Evolutionary conservation across 2,797 vertebrate species (phyloP), one percentile per base, ranked within the genome.

Genomic region (Cyclopterus lumpus): DNA sequence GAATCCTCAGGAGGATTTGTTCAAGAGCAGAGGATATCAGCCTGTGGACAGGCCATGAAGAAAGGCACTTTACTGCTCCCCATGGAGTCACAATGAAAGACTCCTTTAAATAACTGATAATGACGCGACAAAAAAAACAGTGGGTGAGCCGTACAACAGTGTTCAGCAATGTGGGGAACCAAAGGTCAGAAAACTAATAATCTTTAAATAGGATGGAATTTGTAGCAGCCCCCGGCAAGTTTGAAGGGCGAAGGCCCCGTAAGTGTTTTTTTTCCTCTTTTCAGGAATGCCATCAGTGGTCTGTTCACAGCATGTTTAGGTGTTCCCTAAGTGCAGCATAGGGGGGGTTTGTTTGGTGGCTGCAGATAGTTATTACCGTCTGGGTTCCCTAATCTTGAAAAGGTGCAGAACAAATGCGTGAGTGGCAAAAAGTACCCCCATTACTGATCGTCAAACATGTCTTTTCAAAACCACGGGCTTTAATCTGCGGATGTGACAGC

Each of bases 291-390:
- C 79, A 58, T 80, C 60, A 67, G 75, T 32, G 69, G 67, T 76
- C 49, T 82, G 70, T 86, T 85, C 75, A 28, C 78, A 72, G 71
- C 28, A 60, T 70, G 74, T 75, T 78, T 55, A 55, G 28, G 58
- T 61, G 81, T 67, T 59, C 48, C 32, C 44, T 69, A 78, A 83
- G 64, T 80, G 73, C 81, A 70, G 46, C 81, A 83, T 67, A 66
- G 49, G 76, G 75, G 59, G 57, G 11, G 83, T 80, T 24, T 24
- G 36, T 71, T 60, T 34, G 26, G 46, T 69, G 65, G 28, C 63
- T 60, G 55, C 85, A 91, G 65, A 80, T 87, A 82, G 53, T 67
- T 8, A 12, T 67, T 8, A 12, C 55, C 1, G 26, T 72, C 65
- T 77, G 69, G 42, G 2, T 73, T 48, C 38, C 16, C 16, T 59